Conservation (phyloP, 2,888 invertebrate genomes). For the Melinaea menophilus region DNA sequence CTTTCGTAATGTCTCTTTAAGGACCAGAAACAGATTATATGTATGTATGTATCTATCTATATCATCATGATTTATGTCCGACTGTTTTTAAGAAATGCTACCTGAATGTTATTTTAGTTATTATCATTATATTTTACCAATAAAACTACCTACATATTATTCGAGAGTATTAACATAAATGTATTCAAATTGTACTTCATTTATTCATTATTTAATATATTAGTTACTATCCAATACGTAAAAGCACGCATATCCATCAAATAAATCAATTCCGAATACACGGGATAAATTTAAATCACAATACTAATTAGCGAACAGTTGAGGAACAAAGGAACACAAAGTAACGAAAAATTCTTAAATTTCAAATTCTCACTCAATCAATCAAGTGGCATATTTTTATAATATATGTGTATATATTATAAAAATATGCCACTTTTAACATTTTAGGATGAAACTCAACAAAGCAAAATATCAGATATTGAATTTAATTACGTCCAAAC, state of each 20-base stretch:
- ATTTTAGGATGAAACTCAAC: constrained; percentile 1
- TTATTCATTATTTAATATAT: no score
- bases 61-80: constrained; percentile 29
- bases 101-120: constrained; percentile 10
- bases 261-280: not conserved
- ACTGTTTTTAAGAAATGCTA: constrained; percentile 25
- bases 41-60: no score
- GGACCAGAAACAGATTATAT: no score
- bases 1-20: no score
- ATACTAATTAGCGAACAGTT: not conserved
- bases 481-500: constrained; percentile 23
- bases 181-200: no score
- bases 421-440: not conserved
- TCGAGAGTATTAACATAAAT: no score
- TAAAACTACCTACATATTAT: no score
- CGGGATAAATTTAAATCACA: not conserved
- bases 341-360: not conserved
- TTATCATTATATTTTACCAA: no score
- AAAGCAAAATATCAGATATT: constrained; percentile 5
- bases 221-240: no score
- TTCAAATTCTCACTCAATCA: no score
- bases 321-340: constrained; percentile 3
- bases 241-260: not conserved
- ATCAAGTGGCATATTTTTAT: no score
- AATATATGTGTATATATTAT: no score